Conservation (phyloP, 2,888 invertebrate genomes). For the Stenchaetothrips biformis region DNA sequence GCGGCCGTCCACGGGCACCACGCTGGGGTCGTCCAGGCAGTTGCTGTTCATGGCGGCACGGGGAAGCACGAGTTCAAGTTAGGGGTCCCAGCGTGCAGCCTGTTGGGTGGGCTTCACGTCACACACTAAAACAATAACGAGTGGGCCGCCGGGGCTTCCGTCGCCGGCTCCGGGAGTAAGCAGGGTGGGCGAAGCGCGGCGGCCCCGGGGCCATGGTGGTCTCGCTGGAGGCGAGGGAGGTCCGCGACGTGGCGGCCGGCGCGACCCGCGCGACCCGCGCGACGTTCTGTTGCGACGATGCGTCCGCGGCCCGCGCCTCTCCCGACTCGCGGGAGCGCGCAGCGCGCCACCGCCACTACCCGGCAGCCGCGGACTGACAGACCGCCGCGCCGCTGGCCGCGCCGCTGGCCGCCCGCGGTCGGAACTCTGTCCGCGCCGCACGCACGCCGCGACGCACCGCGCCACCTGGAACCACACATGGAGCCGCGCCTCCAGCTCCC, state of each 20-base stretch:
- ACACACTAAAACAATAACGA: no score
- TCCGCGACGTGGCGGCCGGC: no score
- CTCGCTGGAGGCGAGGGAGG: not conserved
- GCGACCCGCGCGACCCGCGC: not conserved
- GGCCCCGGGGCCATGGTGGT: not conserved
- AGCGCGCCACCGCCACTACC: not conserved
- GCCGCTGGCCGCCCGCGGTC: not conserved
- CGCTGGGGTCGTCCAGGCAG: conserved; percentile 10
- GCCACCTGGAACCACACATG: not conserved
- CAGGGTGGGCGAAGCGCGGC: not conserved
- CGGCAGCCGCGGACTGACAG: not conserved
- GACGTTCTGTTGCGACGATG: no score
- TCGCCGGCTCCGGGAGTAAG: not conserved
- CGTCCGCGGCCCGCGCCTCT: not conserved
- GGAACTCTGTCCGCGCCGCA: not conserved
- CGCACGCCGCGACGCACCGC: not conserved
- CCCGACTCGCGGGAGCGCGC: not conserved
- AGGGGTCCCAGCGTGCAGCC: not conserved
- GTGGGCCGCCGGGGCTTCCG: no score
- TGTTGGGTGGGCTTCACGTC: no score
- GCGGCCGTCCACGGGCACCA: conserved; percentile 1
- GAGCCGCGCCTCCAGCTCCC: not conserved
- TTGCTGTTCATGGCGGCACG: not conserved
- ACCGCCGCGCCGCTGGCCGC: not conserved
- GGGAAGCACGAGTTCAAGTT: not conserved